Evolutionary conservation across 2,113 vertebrate genomes (phyloP).

Genomic region (Himantopus leucocephalus): DNA sequence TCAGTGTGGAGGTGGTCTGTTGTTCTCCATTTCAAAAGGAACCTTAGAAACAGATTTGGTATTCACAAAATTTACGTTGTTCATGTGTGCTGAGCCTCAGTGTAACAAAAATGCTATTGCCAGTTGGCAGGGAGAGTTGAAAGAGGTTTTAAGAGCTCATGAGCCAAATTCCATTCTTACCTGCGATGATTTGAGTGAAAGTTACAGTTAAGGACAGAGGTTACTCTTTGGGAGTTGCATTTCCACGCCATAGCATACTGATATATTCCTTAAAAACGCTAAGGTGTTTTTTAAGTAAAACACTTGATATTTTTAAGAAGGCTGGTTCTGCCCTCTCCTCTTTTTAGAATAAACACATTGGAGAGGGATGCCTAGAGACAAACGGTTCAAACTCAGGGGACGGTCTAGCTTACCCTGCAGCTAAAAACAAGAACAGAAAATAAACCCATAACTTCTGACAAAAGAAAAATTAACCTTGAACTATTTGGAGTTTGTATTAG

Average conservation of each 20-base stretch:
- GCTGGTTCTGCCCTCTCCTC: neutral
- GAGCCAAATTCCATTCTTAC: neutral
- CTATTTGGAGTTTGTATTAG: neutral
- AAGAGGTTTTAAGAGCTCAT: neutral
- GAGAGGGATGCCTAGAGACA: neutral
- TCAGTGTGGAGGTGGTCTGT: neutral
- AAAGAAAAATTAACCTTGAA: neutral
- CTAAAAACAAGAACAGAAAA: neutral
- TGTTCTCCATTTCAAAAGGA: neutral
- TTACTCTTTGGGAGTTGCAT: neutral
- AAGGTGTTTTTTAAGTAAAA: neutral
- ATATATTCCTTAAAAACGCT: neutral
- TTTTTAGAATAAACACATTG: neutral
- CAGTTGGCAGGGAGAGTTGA: neutral
- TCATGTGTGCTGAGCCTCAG: neutral
- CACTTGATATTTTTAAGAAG: neutral
- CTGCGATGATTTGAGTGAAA: neutral
- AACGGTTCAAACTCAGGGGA: neutral
- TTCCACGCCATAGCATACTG: neutral
- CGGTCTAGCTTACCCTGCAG: neutral
- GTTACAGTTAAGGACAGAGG: neutral
- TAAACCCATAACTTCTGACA: neutral
- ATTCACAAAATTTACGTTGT: neutral
- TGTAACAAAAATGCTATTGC: neutral
- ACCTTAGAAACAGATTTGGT: neutral